Percentiles rank a stretch among this genome's conserved stretches.
These are phyloP conservation scores for Solen grandis DNA, from an alignment of 1,140 invertebrate genomes.

Conservation along the genomic window DNA sequence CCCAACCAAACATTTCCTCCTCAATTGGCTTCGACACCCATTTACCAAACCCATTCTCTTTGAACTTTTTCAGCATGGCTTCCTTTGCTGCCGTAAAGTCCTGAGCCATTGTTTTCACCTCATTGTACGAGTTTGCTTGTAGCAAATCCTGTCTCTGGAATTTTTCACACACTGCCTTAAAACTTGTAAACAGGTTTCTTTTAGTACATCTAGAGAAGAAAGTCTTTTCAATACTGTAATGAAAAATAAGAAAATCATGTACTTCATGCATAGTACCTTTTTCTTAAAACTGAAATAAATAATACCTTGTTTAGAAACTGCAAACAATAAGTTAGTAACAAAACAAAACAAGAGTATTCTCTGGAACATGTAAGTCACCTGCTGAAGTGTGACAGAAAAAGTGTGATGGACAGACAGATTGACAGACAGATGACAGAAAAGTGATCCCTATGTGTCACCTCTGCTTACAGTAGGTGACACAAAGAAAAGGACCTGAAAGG, in stretches of 20 bases:
- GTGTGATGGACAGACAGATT: too few relatives aligned
- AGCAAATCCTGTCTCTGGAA: conserved; percentile 74
- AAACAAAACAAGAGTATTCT: background rate
- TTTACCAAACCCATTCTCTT: conserved; percentile 74
- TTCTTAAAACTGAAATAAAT: background rate
- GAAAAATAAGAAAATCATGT: conserved; percentile 3
- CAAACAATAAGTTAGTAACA: background rate
- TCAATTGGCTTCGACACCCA: conserved; percentile 82
- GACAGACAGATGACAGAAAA: too few relatives aligned
- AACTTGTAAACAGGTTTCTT: conserved; percentile 75
- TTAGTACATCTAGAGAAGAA: conserved; percentile 79
- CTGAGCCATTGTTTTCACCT: conserved; percentile 75
- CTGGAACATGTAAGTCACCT: too few relatives aligned
- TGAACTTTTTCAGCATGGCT: conserved; percentile 76
- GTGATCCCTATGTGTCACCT: too few relatives aligned
- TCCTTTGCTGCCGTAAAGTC: conserved; percentile 80
- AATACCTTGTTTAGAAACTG: background rate
- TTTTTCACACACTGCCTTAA: conserved; percentile 76
- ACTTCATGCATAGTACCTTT: background rate
- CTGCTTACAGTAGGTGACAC: too few relatives aligned
- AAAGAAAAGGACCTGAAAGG: background rate
- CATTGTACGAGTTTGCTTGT: conserved; percentile 69
- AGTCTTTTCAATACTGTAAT: conserved; percentile 71
- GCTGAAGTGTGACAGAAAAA: too few relatives aligned
- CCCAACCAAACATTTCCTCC: conserved; percentile 79